Conservation (phyloP, 1,140 invertebrate genomes). For the Leguminivora glycinivorella region DNA sequence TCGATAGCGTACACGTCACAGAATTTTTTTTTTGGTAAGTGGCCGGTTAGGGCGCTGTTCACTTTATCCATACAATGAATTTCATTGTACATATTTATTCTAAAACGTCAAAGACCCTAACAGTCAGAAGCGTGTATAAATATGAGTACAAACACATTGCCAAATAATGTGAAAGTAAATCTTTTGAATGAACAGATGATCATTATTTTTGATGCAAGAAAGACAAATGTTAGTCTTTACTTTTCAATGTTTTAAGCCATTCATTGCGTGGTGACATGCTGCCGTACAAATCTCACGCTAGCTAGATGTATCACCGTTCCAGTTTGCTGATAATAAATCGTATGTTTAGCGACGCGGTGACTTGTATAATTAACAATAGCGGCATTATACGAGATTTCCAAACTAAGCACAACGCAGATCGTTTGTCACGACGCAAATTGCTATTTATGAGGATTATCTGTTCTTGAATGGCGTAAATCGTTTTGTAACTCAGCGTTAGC, state of each 20-base stretch:
- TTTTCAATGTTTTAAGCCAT: slow-evolving; percentile 58
- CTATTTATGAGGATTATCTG: slow-evolving; percentile 74
- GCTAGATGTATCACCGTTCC: slow-evolving; percentile 61
- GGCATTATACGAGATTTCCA: slow-evolving; percentile 73
- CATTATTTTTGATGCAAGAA: slow-evolving; percentile 32
- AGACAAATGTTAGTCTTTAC: slow-evolving; percentile 51
- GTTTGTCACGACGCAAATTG: slow-evolving; percentile 74
- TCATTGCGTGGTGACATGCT: slow-evolving; percentile 45
- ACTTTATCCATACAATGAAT: no score
- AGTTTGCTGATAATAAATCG: slow-evolving; percentile 74
- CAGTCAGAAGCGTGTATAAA: neutral
- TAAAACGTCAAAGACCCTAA: no score
- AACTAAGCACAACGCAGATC: slow-evolving; percentile 61
- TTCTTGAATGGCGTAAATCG: slow-evolving; percentile 46
- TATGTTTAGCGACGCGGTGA: slow-evolving; percentile 70
- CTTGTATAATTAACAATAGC: slow-evolving; percentile 74
- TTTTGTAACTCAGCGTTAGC: slow-evolving; percentile 41
- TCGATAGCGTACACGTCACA: no score
- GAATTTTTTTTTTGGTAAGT: no score
- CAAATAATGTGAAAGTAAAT: slow-evolving; percentile 45
- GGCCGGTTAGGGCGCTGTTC: no score
- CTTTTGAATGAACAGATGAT: slow-evolving; percentile 38
- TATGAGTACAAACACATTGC: slow-evolving; percentile 11
- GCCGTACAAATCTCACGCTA: slow-evolving; percentile 62
- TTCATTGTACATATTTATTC: no score